These are phyloP conservation scores for Cinclus mexicanus DNA, from an alignment of 2,113 vertebrate species.

Conservation along the genomic window DNA sequence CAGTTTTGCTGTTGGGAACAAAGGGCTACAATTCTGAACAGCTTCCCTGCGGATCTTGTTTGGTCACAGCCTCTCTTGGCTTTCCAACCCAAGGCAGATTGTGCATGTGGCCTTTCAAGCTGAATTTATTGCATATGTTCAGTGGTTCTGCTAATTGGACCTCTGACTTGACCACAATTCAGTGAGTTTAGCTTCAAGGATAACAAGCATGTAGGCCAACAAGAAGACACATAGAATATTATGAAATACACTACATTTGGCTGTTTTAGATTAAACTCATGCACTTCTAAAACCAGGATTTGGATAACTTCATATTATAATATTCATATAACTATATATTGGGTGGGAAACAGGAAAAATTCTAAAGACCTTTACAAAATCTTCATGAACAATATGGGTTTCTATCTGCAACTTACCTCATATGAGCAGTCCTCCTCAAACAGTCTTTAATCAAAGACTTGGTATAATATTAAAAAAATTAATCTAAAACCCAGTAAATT, in stretches of 20 bases:
- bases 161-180: constrained; percentile 48
- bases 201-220: background rate
- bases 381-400: background rate
- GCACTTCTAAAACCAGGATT: background rate
- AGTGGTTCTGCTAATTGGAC: constrained; percentile 65
- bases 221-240: background rate
- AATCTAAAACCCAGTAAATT: background rate
- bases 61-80: constrained; percentile 50
- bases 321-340: background rate
- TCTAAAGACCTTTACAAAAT: background rate
- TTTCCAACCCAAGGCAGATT: constrained; percentile 65
- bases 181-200: constrained; percentile 50
- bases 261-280: background rate
- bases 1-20: constrained; percentile 42
- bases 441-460: background rate
- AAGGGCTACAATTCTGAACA: constrained; percentile 15
- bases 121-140: constrained; percentile 68
- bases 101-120: constrained; percentile 67
- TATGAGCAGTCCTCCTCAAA: background rate
- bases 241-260: background rate
- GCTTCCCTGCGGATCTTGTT: constrained; percentile 25
- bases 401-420: background rate
- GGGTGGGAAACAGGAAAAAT: background rate
- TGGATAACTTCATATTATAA: background rate
- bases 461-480: background rate